phyloP scores from a whole-genome alignment of 1,140 invertebrate species.

The Pissodes strobi region DNA sequence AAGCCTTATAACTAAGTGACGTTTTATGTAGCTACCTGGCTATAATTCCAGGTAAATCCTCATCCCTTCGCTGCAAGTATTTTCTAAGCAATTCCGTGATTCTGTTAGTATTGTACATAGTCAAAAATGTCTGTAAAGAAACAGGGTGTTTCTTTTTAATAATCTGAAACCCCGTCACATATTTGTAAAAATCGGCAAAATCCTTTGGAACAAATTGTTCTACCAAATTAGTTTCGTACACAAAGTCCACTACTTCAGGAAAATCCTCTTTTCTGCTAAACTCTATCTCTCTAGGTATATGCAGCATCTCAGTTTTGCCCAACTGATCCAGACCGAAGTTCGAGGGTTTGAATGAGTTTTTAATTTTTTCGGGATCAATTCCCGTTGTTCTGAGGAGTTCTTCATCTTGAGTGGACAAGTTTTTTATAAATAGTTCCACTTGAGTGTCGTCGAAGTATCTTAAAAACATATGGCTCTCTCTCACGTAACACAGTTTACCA shows the following conservation, averaged over 20 bases:
- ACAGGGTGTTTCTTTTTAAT: constrained; percentile 37
- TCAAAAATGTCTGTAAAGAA: constrained; percentile 41
- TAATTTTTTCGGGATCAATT: constrained; percentile 10
- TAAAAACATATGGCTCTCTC: constrained; percentile 35
- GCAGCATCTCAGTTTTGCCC: constrained; percentile 31
- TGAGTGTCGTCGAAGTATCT: constrained; percentile 43
- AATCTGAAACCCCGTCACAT: constrained; percentile 44
- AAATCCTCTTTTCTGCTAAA: constrained; percentile 37
- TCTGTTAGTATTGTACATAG: constrained; percentile 42
- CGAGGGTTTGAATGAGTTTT: constrained; percentile 2
- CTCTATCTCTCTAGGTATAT: constrained; percentile 23
- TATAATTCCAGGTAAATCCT: too few species aligned
- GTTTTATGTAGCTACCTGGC: too few species aligned
- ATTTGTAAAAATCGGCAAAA: constrained; percentile 41
- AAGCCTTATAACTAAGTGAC: too few species aligned
- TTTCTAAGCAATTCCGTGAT: constrained; percentile 33
- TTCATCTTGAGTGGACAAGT: constrained; percentile 16
- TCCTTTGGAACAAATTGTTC: constrained; percentile 37
- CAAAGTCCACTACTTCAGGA: constrained; percentile 35
- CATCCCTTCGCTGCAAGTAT: constrained; percentile 28
- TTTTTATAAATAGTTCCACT: constrained; percentile 36
- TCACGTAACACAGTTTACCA: constrained; percentile 38
- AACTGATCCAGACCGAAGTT: not conserved
- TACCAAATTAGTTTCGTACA: constrained; percentile 36
- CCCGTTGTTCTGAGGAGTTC: constrained; percentile 19